These are phyloP conservation scores for Zingel zingel DNA, from an alignment of 2,113 vertebrate genomes.

Conservation along the genomic window DNA sequence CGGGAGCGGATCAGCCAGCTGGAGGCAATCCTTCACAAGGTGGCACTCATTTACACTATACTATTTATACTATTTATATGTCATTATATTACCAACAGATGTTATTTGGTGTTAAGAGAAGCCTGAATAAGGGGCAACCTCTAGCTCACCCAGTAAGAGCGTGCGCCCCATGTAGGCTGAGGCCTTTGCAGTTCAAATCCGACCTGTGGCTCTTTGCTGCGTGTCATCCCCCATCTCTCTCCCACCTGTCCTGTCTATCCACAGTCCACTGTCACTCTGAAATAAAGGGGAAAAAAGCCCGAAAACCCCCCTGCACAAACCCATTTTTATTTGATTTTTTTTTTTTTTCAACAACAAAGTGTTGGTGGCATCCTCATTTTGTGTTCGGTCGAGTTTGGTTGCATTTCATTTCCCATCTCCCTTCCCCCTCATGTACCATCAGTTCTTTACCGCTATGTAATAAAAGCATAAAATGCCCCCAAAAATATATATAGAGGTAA, in stretches of 20 bases:
- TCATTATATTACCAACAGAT: not conserved
- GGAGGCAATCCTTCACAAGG: conserved; percentile 89
- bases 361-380: not conserved
- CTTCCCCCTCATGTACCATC: not conserved
- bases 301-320: too few species aligned
- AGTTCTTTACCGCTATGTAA: not conserved
- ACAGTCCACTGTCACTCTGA: too few species aligned
- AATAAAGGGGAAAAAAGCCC: too few species aligned
- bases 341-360: not conserved
- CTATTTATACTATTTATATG: not conserved
- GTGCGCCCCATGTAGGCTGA: too few species aligned
- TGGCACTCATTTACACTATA: conserved; percentile 42
- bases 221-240: too few species aligned
- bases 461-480: not conserved
- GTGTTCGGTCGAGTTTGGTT: not conserved
- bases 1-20: conserved; percentile 83
- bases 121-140: not conserved
- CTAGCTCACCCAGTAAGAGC: too few species aligned
- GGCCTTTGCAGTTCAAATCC: too few species aligned
- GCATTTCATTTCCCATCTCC: not conserved
- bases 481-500: not conserved
- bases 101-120: not conserved
- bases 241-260: too few species aligned
- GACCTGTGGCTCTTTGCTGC: too few species aligned
- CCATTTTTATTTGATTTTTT: not conserved